phyloP scores from a whole-genome alignment of 30 jellyfish, hydroid and myxozoan genomes.

The Clytia hemisphaerica region DNA sequence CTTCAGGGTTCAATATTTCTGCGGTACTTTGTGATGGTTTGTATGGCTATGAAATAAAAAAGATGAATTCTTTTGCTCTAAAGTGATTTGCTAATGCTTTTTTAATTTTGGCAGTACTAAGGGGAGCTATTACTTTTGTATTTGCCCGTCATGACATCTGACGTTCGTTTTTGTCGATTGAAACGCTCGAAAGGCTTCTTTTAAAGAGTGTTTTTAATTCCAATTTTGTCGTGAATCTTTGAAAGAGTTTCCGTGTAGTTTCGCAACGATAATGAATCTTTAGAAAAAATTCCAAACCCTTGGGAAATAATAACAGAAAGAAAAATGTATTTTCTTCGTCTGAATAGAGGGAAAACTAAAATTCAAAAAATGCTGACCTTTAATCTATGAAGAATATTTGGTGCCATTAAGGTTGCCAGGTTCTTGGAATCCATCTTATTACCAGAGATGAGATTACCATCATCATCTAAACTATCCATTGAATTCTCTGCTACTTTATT shows the following conservation, averaged over 20 bases:
- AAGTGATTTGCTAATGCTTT: not conserved
- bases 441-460: slow-evolving; percentile 65
- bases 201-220: too few species aligned
- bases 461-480: slow-evolving; percentile 59
- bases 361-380: slow-evolving; percentile 25
- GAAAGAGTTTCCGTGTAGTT: too few species aligned
- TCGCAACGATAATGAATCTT: too few species aligned
- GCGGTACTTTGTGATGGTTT: too few species aligned
- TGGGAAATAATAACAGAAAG: too few species aligned
- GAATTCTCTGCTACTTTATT: slow-evolving; percentile 72
- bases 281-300: too few species aligned
- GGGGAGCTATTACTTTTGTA: not conserved
- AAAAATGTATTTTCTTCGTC: too few species aligned
- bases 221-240: too few species aligned
- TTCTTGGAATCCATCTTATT: slow-evolving; percentile 86
- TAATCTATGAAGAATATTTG: slow-evolving; percentile 72
- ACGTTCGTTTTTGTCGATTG: too few species aligned
- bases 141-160: not conserved
- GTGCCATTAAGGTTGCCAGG: slow-evolving; percentile 88
- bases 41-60: slow-evolving; percentile 7
- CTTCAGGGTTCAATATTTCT: slow-evolving; percentile 80
- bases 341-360: not conserved
- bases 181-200: too few species aligned
- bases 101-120: not conserved
- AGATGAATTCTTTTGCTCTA: not conserved